phyloP scores from a whole-genome alignment of 2,797 vertebrate species.

The Pyrrhura leucotis region DNA sequence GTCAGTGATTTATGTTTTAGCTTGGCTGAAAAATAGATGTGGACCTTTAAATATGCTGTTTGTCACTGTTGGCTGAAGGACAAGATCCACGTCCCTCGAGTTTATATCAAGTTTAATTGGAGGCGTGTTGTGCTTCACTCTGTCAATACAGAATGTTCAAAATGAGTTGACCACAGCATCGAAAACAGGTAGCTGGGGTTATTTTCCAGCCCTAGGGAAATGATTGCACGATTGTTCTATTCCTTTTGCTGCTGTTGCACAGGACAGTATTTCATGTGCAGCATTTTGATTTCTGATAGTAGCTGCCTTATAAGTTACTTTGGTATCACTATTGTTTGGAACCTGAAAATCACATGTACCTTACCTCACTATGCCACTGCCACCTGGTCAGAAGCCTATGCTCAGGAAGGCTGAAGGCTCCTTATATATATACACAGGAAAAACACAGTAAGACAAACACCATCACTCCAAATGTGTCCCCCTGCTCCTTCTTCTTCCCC shows the following conservation, averaged over 20 bases:
- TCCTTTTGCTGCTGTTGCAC: slow-evolving; percentile 4
- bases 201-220: not conserved
- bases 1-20: not conserved
- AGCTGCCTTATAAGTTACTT: slow-evolving; percentile 18
- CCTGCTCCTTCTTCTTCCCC: not conserved
- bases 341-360: not conserved
- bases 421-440: not conserved
- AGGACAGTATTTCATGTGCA: not conserved
- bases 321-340: not conserved
- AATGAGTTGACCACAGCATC: not conserved
- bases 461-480: not conserved
- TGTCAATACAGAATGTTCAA: not conserved
- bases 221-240: not conserved
- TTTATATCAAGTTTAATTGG: not conserved
- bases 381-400: not conserved
- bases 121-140: not conserved
- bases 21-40: not conserved
- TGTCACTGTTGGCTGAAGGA: not conserved
- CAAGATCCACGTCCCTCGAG: not conserved
- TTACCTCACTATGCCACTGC: not conserved
- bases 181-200: not conserved
- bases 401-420: not conserved
- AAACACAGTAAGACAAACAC: not conserved
- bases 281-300: slow-evolving; percentile 16
- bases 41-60: not conserved